A percentile compares a stretch with the other conserved stretches of the same genome.
These are phyloP conservation scores for Apodemus sylvaticus DNA, from an alignment of 2,113 vertebrate species.

Conservation along the genomic window DNA sequence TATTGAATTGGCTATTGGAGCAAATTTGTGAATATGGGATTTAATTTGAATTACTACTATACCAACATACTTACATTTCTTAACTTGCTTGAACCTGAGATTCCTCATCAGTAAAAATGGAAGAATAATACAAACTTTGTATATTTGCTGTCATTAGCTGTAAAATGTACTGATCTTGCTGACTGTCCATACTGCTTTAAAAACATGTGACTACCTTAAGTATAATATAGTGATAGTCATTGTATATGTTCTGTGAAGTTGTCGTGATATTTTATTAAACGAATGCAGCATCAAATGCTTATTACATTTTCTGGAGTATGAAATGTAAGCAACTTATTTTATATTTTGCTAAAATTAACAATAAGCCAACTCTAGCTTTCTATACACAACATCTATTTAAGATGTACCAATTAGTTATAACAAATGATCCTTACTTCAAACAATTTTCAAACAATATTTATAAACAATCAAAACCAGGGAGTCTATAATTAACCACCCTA, in stretches of 20 bases:
- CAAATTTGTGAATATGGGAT: not conserved
- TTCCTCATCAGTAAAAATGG: not conserved
- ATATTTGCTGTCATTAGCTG: not conserved
- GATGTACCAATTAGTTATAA: slow-evolving; percentile 10
- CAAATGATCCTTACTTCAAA: not conserved
- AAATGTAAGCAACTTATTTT: not conserved
- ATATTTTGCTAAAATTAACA: not conserved
- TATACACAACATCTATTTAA: not conserved
- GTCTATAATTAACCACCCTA: not conserved
- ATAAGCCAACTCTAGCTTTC: not conserved
- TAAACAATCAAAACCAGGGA: not conserved
- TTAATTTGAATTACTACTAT: slow-evolving; percentile 9
- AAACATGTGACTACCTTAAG: not conserved
- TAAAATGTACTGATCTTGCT: not conserved
- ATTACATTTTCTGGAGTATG: not conserved
- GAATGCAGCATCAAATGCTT: not conserved
- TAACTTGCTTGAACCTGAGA: not conserved
- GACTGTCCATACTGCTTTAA: not conserved
- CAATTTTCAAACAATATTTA: not conserved
- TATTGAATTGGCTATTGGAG: not conserved
- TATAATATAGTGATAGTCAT: not conserved
- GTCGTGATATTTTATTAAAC: not conserved
- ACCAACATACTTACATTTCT: not conserved
- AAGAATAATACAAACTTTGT: not conserved
- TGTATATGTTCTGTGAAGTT: not conserved